Conservation (phyloP, 1,140 invertebrate species). For the Drosophila ficusphila region DNA sequence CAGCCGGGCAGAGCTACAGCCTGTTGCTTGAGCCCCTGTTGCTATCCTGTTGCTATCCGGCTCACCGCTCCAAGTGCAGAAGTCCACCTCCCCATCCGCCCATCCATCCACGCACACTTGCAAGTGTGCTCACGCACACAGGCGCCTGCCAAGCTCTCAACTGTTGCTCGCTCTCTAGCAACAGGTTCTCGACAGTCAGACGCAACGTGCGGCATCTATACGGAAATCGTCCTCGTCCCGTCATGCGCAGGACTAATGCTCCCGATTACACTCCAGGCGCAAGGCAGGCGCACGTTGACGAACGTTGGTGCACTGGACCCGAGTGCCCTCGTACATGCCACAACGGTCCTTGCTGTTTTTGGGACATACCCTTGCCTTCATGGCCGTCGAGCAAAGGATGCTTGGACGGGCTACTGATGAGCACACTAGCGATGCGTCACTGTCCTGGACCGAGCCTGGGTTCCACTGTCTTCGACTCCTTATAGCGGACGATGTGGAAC, state of each 20-base stretch:
- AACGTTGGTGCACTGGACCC: no score
- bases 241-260: conserved; percentile 35
- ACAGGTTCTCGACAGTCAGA: conserved; percentile 60
- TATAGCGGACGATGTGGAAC: no score
- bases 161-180: conserved; percentile 82
- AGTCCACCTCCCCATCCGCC: conserved; percentile 9
- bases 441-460: neutral
- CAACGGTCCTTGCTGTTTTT: no score
- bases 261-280: no score
- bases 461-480: no score
- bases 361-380: no score
- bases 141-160: conserved; percentile 49
- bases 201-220: conserved; percentile 17
- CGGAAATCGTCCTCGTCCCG: neutral
- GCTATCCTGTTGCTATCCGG: conserved; percentile 7
- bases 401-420: neutral
- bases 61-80: neutral
- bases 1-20: conserved; percentile 18
- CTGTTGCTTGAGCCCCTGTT: conserved; percentile 56
- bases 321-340: no score
- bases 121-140: conserved; percentile 5
- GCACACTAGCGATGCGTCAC: neutral
- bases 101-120: conserved; percentile 21
- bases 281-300: no score
- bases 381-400: neutral